Base-by-base conservation (phyloP, 2,113 vertebrate species). In the Brachypodius melanocephalos region DNA sequence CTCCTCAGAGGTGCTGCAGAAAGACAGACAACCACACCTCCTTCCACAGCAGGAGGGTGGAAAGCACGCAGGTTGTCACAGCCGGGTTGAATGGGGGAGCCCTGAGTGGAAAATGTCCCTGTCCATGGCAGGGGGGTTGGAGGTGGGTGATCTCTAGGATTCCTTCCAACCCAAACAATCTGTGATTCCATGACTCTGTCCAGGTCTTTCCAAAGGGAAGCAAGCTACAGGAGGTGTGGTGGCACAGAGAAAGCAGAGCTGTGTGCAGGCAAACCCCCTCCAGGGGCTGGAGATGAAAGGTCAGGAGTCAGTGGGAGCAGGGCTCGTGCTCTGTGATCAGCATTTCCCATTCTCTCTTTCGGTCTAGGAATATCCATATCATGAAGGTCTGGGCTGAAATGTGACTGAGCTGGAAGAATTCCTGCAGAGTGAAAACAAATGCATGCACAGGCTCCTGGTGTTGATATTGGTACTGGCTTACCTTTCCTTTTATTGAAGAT, bases 241-340 rank as follows among this genome's bases (percentile, higher is more conserved):
- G 36, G 65, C 8, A 2, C 21, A 17, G 57, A 45, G 62, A 21
- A 14, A 72, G 71, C 5, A 5, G 62, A 59, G 51, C 3, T 12
- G 16, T 17, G 48, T 7, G 75, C 49, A 38, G 55, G 38, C 17
- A 72, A 45, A 81, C 8, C 2, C 18, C 18, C 10, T 3, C 14
- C 17, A 3, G 36, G 75, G 54, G 29, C 42, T 73, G 75, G 46
- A 88, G 78, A 83, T 6, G 58, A 88, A 94, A 95, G 92, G 90
- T 83, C 82, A 42, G 63, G 82, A 90, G 82, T 42, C 78, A n/a
- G 54, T 2, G 1, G 62, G 59, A 68, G 13, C 0, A 0, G n/a
- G 16, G 48, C 57, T 2, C 0, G 0, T 29, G 57, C 58, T 57
- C 32, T 19, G 0, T 26, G 71, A 31, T 2, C 14, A 24, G 32